Percentiles rank a stretch among this genome's conserved stretches.
Conservation (phyloP, 2,113 vertebrate species). For the Muscicapa adusta region DNA sequence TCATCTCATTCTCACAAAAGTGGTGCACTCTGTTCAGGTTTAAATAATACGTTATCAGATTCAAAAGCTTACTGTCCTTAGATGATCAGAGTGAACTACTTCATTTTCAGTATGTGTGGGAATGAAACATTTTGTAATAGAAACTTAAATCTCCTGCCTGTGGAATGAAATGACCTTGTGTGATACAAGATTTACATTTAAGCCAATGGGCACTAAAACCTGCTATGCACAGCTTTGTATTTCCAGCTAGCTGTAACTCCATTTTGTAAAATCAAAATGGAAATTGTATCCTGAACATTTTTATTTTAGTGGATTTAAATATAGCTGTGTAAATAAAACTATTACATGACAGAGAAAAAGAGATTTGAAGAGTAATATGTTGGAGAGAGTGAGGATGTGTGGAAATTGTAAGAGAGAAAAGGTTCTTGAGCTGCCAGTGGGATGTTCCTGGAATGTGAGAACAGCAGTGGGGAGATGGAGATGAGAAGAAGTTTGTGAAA, state of each 20-base stretch:
- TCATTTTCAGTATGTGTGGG: slow-evolving; percentile 28
- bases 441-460: not conserved
- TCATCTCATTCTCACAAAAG: not conserved
- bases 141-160: slow-evolving; percentile 39
- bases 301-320: slow-evolving; percentile 1
- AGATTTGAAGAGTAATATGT: not conserved
- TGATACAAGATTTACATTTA: slow-evolving; percentile 33
- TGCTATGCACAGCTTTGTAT: not conserved
- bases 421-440: not conserved
- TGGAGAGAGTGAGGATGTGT: not conserved
- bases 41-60: slow-evolving; percentile 45
- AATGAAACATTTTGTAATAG: slow-evolving; percentile 45
- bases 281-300: not conserved
- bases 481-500: not conserved
- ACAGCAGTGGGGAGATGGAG: not conserved
- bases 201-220: slow-evolving; percentile 38
- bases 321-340: not conserved
- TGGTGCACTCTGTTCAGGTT: not conserved
- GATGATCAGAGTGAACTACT: slow-evolving; percentile 21
- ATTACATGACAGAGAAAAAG: not conserved
- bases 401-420: not conserved
- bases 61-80: slow-evolving; percentile 25
- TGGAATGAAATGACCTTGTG: slow-evolving; percentile 44
- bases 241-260: not conserved
- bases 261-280: slow-evolving; percentile 6